Base-by-base conservation (phyloP, 2,113 vertebrate genomes). In the Gymnogyps californianus region DNA sequence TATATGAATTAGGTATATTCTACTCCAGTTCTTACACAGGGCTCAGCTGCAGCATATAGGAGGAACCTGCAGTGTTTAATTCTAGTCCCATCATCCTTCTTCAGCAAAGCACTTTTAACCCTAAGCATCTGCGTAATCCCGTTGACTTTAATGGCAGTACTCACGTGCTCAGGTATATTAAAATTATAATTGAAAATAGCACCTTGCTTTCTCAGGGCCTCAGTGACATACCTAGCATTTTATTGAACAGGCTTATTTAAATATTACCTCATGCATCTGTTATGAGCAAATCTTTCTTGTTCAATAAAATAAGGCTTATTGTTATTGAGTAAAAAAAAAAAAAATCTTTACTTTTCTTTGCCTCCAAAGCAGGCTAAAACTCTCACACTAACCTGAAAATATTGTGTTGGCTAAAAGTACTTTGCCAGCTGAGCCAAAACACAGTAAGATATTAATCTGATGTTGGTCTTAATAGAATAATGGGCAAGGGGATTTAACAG, bases 1-100 rank as follows among this genome's bases (percentile, higher is more conserved):
- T 83, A 80, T 77, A 72, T 51, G 84, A 90, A 89, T 95, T 84
- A 96, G 95, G 97, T 97, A 97, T 90, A 79, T 78, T 95, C 66
- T 87, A 32, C 66, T 65, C 36, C 34, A 77, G 70, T 58, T 94
- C 70, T 91, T 85, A 79, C 11, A 59, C 66, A 83, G 62, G 61
- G 28, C 31, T 87, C 91, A 83, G 55, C 82, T 74, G 87, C 59
- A 66, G 77, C 51, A 58, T 46, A 88, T 36, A 38, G 89, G 93
- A 80, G 84, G 46, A 82, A 87, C 51, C 38, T 77, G 46, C 20
- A 16, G 44, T 66, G 34, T 85, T 93, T 96, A 59, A 22, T 77
- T 94, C 89, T 44, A 34, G 66, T 62, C 87, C 79, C 31, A 66
- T 85, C 87, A 66, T 78, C 26, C 7, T 65, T 94, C 84, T 83